Evolutionary conservation across 2,888 invertebrate species (phyloP).

Genomic region (Volucella zonaria): DNA sequence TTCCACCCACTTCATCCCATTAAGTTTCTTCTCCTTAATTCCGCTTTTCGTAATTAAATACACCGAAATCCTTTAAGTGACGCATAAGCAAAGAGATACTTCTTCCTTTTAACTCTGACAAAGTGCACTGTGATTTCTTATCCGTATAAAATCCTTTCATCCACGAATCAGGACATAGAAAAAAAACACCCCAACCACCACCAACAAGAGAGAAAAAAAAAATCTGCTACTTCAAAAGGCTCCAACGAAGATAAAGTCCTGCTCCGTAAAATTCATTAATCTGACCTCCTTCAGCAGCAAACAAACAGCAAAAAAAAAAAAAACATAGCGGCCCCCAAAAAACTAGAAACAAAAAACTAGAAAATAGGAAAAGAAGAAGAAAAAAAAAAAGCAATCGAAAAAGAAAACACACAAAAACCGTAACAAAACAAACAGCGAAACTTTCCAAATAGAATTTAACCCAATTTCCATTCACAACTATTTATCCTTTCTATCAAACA

Average conservation of each 20-base stretch:
- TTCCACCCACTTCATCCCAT: neutral
- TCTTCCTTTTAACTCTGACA: constrained; percentile 22
- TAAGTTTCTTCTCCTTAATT: neutral
- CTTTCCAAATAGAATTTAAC: constrained; percentile 64
- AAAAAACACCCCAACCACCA: too few relatives aligned
- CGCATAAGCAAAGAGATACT: constrained; percentile 29
- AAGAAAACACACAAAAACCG: constrained; percentile 1
- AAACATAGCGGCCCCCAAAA: constrained; percentile 8
- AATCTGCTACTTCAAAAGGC: constrained; percentile 19
- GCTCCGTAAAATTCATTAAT: constrained; percentile 50
- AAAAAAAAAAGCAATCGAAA: neutral
- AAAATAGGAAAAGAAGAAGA: constrained; percentile 5
- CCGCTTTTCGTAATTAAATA: constrained; percentile 45
- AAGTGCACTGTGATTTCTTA: constrained; percentile 46
- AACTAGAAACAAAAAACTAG: neutral
- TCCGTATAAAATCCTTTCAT: constrained; percentile 20
- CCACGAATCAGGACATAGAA: neutral
- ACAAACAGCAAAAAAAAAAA: constrained; percentile 4
- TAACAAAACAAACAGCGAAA: constrained; percentile 54
- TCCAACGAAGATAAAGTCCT: constrained; percentile 9
- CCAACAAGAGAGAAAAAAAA: neutral
- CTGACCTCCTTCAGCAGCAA: constrained; percentile 42
- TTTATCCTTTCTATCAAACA: constrained; percentile 54
- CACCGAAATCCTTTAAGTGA: constrained; percentile 44
- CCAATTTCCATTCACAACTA: constrained; percentile 61